Evolutionary conservation across 2,113 vertebrate species (phyloP).

Genomic region (Strix aluco): DNA sequence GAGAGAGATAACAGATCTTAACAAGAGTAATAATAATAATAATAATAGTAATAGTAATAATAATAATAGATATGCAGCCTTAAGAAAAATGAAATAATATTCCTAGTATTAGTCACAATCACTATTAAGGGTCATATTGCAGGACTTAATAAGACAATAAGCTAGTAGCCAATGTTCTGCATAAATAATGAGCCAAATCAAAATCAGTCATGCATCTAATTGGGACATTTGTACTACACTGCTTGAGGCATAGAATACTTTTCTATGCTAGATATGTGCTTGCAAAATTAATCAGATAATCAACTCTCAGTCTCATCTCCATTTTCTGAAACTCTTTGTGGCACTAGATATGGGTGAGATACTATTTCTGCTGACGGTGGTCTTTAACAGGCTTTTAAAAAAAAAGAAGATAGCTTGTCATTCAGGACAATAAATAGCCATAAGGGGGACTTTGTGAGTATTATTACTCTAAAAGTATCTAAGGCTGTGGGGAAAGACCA

Average conservation of each 20-base stretch:
- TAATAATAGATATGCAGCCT: background rate
- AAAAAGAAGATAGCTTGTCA: background rate
- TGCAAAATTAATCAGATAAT: slow-evolving; percentile 70
- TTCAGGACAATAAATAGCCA: background rate
- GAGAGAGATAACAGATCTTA: background rate
- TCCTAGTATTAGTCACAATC: slow-evolving; percentile 18
- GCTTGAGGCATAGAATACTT: slow-evolving; percentile 70
- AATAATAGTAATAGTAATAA: background rate
- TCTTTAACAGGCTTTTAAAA: background rate
- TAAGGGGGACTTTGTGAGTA: background rate
- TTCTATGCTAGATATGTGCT: slow-evolving; percentile 69
- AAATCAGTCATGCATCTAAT: slow-evolving; percentile 80
- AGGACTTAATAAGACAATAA: slow-evolving; percentile 67
- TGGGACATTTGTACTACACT: slow-evolving; percentile 79
- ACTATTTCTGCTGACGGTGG: slow-evolving; percentile 2
- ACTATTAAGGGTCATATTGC: slow-evolving; percentile 50
- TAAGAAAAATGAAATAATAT: slow-evolving; percentile 2
- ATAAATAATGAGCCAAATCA: slow-evolving; percentile 79
- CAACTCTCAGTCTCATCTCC: slow-evolving; percentile 37
- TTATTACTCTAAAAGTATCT: background rate
- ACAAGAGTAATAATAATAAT: background rate
- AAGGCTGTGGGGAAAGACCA: background rate
- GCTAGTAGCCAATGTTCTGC: slow-evolving; percentile 70
- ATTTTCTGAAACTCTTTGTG: slow-evolving; percentile 33
- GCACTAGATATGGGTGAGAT: background rate